A percentile compares a stretch with the other conserved stretches of the same genome.
phyloP scores from a whole-genome alignment of 2,888 invertebrate genomes.

The Calliopum simillimum region DNA sequence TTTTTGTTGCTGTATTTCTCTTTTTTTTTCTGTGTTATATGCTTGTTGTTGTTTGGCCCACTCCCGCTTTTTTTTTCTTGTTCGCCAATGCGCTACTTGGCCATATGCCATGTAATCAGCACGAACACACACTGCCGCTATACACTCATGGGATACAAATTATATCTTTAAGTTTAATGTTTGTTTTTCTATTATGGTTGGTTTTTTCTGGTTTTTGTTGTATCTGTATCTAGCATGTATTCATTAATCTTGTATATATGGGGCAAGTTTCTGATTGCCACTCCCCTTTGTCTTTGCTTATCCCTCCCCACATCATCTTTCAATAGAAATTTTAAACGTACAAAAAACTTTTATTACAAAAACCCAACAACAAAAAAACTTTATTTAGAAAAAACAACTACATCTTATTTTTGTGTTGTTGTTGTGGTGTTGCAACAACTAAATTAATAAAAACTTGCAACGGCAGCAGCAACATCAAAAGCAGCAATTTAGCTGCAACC shows the following conservation, averaged over 20 bases:
- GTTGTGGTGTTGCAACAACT: slow-evolving; percentile 9
- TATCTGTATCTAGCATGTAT: too few species aligned
- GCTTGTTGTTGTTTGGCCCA: slow-evolving; percentile 13
- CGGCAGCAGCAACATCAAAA: slow-evolving; percentile 6
- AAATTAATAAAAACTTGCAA: slow-evolving; percentile 18
- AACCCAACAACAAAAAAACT: not conserved
- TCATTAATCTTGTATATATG: too few species aligned
- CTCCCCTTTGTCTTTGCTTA: too few species aligned
- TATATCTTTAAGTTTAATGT: too few species aligned
- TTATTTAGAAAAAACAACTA: not conserved
- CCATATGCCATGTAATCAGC: slow-evolving; percentile 5
- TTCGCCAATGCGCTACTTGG: slow-evolving; percentile 12
- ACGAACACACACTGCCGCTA: too few species aligned
- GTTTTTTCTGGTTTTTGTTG: too few species aligned
- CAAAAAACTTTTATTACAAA: not conserved
- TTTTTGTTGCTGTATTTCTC: slow-evolving; percentile 11
- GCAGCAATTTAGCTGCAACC: slow-evolving; percentile 21
- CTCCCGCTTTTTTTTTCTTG: slow-evolving; percentile 2
- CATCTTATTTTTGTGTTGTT: slow-evolving; percentile 26
- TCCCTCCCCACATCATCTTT: too few species aligned
- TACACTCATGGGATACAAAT: not conserved
- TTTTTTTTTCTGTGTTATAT: too few species aligned
- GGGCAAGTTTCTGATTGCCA: too few species aligned
- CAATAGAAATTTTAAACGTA: too few species aligned
- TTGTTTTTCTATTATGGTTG: too few species aligned